A percentile compares a stretch with the other conserved stretches of the same genome.
Evolutionary conservation across 2,888 invertebrate genomes (phyloP).

Genomic region (Stenodema calcarata): DNA sequence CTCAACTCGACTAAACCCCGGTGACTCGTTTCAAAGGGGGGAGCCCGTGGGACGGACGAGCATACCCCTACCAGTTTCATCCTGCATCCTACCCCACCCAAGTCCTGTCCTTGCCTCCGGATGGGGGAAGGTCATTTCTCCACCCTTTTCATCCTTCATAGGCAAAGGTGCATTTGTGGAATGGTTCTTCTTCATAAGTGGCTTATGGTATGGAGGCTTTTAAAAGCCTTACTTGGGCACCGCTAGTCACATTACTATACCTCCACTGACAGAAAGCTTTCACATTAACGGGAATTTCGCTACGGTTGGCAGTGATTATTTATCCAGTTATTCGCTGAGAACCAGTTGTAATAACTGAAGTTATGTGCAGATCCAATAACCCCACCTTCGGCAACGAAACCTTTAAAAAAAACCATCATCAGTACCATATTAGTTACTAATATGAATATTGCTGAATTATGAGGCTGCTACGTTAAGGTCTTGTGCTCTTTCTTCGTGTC

Average conservation of each 20-base stretch:
- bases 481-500: too few relatives aligned
- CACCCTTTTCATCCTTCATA: neutral
- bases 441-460: too few relatives aligned
- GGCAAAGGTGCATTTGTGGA: neutral
- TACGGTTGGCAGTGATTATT: neutral
- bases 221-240: neutral
- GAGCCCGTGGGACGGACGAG: neutral
- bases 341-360: neutral
- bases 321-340: neutral
- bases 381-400: too few relatives aligned
- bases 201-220: neutral
- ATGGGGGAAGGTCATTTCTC: constrained; percentile 27
- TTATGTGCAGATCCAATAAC: too few relatives aligned
- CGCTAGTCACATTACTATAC: neutral
- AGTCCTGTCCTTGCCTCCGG: constrained; percentile 9
- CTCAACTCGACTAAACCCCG: constrained; percentile 35
- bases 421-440: too few relatives aligned
- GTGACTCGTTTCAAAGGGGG: neutral
- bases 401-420: too few relatives aligned
- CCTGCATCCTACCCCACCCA: neutral
- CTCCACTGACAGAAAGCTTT: neutral
- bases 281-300: neutral
- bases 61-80: neutral
- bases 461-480: too few relatives aligned
- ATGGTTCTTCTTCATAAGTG: neutral